Evolutionary conservation across 2,888 invertebrate species (phyloP), one percentile per base, ranked within the genome.

Genomic region (Agriotes lineatus): DNA sequence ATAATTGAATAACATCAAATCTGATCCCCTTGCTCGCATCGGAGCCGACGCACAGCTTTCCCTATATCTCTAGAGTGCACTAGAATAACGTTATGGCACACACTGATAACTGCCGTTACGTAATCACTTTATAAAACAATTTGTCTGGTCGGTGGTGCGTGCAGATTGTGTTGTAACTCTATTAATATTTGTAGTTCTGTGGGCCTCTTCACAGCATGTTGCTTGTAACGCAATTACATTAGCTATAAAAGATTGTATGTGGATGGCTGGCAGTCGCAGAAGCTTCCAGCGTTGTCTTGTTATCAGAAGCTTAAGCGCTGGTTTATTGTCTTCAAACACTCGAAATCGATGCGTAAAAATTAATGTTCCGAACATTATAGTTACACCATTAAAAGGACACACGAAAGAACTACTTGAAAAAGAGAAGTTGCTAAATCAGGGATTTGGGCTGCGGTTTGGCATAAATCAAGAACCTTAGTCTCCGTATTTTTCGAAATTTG

Each of bases 71-170:
- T 68, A 42, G 73, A 74, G 74, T 72, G 73, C 75, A 74, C 73
- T 75, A 71, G 73, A 76, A 72, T 76, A 76, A 68, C 68, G 45
- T 71, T 68, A 75, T 76, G 80, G 81, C 78, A 80, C 74, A 77
- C 79, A 77, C 80, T 81, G 83, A 83, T 83, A 82, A 81, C 85
- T 81, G 82, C 85, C 84, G 85, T 83, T 83, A 88, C 87, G 88
- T 91, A 91, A 91, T 91, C 91, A 90, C 89, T 90, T 91, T 91
- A 91, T 89, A 88, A 90, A 90, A 90, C 91, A 91, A 91, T 91
- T 91, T 91, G 90, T 89, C 87, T 87, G 86, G 87, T 87, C 87
- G 86, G 85, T 89, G 90, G 89, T 89, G 90, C 91, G 90, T 89
- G 89, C 83, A 83, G 85, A 85, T 85, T 85, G 83, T 82, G 82